Conservation (phyloP, 2,888 invertebrate species). For the Archips crataeganus region DNA sequence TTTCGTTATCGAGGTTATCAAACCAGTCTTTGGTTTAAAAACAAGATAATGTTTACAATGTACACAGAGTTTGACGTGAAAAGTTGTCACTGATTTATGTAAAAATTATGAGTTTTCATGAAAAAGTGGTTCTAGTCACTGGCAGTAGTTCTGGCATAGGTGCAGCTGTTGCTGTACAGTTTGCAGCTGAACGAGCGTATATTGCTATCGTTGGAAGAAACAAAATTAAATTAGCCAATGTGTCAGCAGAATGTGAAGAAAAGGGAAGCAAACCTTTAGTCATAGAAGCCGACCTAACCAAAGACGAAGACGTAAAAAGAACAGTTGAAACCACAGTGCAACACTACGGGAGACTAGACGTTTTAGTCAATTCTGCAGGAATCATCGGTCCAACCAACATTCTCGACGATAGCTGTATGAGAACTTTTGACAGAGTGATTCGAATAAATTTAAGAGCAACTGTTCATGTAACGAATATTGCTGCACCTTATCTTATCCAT, state of each 20-base stretch:
- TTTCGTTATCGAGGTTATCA: conserved; percentile 12
- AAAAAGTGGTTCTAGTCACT: conserved; percentile 54
- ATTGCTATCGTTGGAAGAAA: conserved; percentile 54
- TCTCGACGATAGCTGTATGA: neutral
- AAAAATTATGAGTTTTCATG: conserved; percentile 49
- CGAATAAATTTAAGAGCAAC: conserved; percentile 90
- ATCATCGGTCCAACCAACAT: conserved; percentile 8
- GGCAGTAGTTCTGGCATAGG: conserved; percentile 55
- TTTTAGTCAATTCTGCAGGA: conserved; percentile 86
- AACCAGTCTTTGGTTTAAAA: neutral
- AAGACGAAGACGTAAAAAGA: conserved; percentile 21
- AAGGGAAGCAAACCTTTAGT: conserved; percentile 49
- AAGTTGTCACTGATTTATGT: neutral
- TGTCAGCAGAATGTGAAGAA: conserved; percentile 48
- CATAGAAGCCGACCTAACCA: conserved; percentile 39
- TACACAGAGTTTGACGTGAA: neutral
- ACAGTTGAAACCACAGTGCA: conserved; percentile 87
- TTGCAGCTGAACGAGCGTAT: conserved; percentile 47
- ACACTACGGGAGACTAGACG: conserved; percentile 88
- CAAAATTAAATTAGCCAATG: conserved; percentile 48
- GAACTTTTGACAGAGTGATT: conserved; percentile 80
- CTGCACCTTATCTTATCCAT: conserved; percentile 90
- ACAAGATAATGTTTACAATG: conserved; percentile 6
- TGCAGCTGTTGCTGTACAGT: conserved; percentile 49
- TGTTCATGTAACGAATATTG: conserved; percentile 90